Conservation (phyloP, 2,888 invertebrate genomes). For the Serripes groenlandicus region DNA sequence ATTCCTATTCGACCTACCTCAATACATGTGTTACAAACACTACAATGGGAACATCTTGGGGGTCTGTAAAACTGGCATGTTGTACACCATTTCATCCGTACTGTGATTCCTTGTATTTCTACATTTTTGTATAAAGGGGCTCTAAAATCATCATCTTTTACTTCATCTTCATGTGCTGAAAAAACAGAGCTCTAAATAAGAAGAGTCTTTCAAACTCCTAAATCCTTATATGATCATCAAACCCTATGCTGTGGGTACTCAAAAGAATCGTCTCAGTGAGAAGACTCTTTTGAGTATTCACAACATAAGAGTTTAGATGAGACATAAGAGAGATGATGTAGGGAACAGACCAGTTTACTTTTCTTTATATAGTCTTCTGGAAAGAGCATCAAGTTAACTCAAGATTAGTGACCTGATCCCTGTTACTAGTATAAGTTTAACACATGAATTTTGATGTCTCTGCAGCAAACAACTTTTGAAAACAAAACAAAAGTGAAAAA, state of each 20-base stretch:
- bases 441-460: no score
- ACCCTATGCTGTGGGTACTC: conserved; percentile 1
- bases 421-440: no score
- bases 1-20: no score
- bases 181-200: background rate
- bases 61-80: conserved; percentile 99
- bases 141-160: conserved; percentile 97
- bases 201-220: background rate
- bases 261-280: background rate
- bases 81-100: conserved; percentile 99
- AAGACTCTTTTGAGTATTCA: background rate
- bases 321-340: no score
- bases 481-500: no score
- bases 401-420: no score
- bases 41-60: conserved; percentile 99
- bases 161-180: conserved; percentile 85
- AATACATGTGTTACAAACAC: conserved; percentile 98
- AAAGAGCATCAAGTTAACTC: no score
- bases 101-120: conserved; percentile 99
- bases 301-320: background rate
- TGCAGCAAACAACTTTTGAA: no score
- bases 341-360: no score
- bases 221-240: background rate
- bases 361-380: no score
- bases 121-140: conserved; percentile 97